phyloP scores from a whole-genome alignment of 2,888 invertebrate species.

The Heliconius charithonia region DNA sequence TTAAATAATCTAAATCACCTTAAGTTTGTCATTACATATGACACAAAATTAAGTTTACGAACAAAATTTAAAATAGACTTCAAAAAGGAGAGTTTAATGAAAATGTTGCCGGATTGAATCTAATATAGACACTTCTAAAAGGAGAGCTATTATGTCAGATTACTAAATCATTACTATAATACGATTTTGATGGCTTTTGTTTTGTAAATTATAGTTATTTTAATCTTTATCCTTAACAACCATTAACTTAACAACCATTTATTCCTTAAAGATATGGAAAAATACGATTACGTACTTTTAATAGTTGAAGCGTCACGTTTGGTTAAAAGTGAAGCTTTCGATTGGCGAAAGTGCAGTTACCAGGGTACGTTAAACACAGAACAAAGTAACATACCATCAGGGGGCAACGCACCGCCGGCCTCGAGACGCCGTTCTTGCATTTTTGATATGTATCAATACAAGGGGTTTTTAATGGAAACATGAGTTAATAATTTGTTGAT shows the following conservation, averaged over 20 bases:
- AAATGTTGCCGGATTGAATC: too few species aligned
- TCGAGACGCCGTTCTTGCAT: slow-evolving; percentile 61
- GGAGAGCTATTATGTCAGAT: neutral
- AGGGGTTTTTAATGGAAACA: slow-evolving; percentile 18
- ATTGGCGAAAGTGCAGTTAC: slow-evolving; percentile 45
- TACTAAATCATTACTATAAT: neutral
- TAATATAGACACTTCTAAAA: neutral
- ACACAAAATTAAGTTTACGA: neutral
- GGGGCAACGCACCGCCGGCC: slow-evolving; percentile 70
- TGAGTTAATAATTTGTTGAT: neutral
- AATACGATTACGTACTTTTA: slow-evolving; percentile 11
- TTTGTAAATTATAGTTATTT: neutral
- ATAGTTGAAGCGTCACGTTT: slow-evolving; percentile 36
- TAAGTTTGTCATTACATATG: neutral
- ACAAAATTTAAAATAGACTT: neutral
- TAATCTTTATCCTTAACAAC: too few species aligned
- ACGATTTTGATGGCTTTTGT: neutral
- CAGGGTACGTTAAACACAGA: slow-evolving; percentile 40
- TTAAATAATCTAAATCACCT: neutral
- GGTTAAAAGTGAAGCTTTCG: slow-evolving; percentile 39
- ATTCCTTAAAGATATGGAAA: slow-evolving; percentile 12
- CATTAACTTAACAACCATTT: too few species aligned
- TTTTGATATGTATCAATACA: slow-evolving; percentile 53
- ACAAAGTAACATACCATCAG: slow-evolving; percentile 47
- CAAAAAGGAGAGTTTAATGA: too few species aligned